These are phyloP conservation scores for Trisateles emortualis DNA, from an alignment of 2,888 invertebrate species.

Conservation along the genomic window DNA sequence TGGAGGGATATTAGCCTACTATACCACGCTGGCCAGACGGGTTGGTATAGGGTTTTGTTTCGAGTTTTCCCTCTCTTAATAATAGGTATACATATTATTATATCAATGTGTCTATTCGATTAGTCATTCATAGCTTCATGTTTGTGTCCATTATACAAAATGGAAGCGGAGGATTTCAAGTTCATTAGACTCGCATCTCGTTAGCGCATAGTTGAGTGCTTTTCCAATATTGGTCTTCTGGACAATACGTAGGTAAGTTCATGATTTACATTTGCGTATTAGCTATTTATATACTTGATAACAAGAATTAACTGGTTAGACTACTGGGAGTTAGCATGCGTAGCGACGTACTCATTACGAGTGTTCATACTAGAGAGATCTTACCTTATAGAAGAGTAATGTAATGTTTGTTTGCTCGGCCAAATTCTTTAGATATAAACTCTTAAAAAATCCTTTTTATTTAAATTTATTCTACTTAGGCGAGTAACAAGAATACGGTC, in stretches of 20 bases:
- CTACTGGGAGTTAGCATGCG: slow-evolving; percentile 31
- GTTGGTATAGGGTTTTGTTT: too few species aligned
- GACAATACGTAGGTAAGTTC: slow-evolving; percentile 54
- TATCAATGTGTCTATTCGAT: slow-evolving; percentile 7
- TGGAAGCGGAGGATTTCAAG: slow-evolving; percentile 82
- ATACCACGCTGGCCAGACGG: too few species aligned
- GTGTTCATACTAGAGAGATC: background rate
- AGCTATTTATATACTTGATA: slow-evolving; percentile 49
- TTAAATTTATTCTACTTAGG: too few species aligned
- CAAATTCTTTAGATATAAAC: too few species aligned
- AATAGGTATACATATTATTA: background rate
- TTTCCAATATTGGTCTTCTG: slow-evolving; percentile 81
- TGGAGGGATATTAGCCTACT: too few species aligned
- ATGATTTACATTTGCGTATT: slow-evolving; percentile 50
- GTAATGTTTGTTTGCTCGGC: too few species aligned
- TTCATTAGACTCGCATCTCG: slow-evolving; percentile 84
- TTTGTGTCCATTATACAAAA: slow-evolving; percentile 79
- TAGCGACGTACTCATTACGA: slow-evolving; percentile 7
- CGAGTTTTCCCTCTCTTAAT: too few species aligned
- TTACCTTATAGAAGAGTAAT: slow-evolving; percentile 3
- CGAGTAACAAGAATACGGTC: too few species aligned
- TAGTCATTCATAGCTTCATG: slow-evolving; percentile 61
- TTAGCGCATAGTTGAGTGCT: slow-evolving; percentile 81
- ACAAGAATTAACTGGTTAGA: slow-evolving; percentile 36
- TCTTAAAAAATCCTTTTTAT: too few species aligned